Conservation (phyloP, 2,113 vertebrate genomes). For the Dissostichus mawsoni region DNA sequence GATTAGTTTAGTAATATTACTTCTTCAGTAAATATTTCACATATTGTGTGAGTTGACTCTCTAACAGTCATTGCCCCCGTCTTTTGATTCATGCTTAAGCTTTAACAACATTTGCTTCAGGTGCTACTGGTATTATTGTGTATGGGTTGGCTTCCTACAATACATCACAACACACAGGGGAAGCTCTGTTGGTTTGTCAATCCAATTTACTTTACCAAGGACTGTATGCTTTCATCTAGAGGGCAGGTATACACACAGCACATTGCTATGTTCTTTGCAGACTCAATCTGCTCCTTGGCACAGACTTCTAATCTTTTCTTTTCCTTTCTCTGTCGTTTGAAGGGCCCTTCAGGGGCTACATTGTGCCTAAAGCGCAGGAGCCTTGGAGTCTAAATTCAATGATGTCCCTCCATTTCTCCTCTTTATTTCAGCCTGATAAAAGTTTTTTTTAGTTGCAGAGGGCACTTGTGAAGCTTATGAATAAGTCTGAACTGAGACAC, state of each 20-base stretch:
- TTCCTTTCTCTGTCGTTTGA: slow-evolving; percentile 3
- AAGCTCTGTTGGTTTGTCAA: slow-evolving; percentile 39
- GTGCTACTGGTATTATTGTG: neutral
- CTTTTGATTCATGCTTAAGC: slow-evolving; percentile 30
- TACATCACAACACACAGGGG: neutral
- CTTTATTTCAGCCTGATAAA: slow-evolving; percentile 9
- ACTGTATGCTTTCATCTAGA: slow-evolving; percentile 30
- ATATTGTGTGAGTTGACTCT: slow-evolving; percentile 28
- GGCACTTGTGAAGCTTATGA: slow-evolving; percentile 30
- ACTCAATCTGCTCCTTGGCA: slow-evolving; percentile 32
- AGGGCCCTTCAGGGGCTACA: slow-evolving; percentile 29
- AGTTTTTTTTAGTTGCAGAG: slow-evolving; percentile 23
- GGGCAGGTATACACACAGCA: slow-evolving; percentile 16
- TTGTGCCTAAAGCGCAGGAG: slow-evolving; percentile 24
- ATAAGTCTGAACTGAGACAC: slow-evolving; percentile 18
- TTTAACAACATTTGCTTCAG: slow-evolving; percentile 31
- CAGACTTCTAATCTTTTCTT: slow-evolving; percentile 39
- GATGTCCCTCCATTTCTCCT: neutral
- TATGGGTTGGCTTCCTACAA: slow-evolving; percentile 7
- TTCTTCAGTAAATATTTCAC: slow-evolving; percentile 23
- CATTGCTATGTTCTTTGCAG: slow-evolving; percentile 20
- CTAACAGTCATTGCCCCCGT: neutral
- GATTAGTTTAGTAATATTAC: slow-evolving; percentile 17
- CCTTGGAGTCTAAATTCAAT: slow-evolving; percentile 36
- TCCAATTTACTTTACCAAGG: slow-evolving; percentile 50